These are phyloP conservation scores for Lagria hirta DNA, from an alignment of 2,888 invertebrate genomes.

Conservation along the genomic window DNA sequence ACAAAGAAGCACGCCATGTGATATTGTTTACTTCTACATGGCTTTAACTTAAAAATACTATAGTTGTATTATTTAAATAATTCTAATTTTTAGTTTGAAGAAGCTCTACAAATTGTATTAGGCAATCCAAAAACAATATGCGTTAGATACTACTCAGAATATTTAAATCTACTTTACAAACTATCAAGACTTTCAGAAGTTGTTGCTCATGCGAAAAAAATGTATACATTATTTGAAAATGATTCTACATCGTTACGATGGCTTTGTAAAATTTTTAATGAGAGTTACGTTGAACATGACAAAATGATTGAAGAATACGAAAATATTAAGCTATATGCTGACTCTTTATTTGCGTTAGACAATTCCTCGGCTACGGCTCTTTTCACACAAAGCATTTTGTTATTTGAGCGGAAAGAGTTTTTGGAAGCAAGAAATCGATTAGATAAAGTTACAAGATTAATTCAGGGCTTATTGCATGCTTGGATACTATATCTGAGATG, in stretches of 20 bases:
- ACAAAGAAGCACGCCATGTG: too few relatives aligned
- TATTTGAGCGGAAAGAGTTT: slow-evolving; percentile 58
- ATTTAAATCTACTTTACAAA: slow-evolving; percentile 56
- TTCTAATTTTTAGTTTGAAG: slow-evolving; percentile 46
- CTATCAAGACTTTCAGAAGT: slow-evolving; percentile 52
- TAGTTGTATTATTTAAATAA: slow-evolving; percentile 11
- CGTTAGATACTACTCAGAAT: slow-evolving; percentile 53
- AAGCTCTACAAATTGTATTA: slow-evolving; percentile 41
- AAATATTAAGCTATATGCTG: slow-evolving; percentile 56
- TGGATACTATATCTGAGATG: slow-evolving; percentile 57
- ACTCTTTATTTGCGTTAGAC: slow-evolving; percentile 59
- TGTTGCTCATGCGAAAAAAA: slow-evolving; percentile 54
- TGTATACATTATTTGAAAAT: slow-evolving; percentile 56
- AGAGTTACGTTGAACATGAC: slow-evolving; percentile 48
- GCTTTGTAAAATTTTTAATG: slow-evolving; percentile 63
- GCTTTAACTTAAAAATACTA: slow-evolving; percentile 5
- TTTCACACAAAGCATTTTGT: slow-evolving; percentile 63
- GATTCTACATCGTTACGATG: slow-evolving; percentile 61
- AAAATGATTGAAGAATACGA: slow-evolving; percentile 35
- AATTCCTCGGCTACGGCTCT: slow-evolving; percentile 63
- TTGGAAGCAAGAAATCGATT: slow-evolving; percentile 60
- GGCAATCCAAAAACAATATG: slow-evolving; percentile 36
- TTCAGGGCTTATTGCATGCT: slow-evolving; percentile 53
- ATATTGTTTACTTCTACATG: too few relatives aligned
- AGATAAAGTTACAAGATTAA: slow-evolving; percentile 39